A percentile compares a stretch with the other conserved stretches of the same genome.
These are phyloP conservation scores for Melieria picta DNA, from an alignment of 2,888 invertebrate species.

Conservation along the genomic window DNA sequence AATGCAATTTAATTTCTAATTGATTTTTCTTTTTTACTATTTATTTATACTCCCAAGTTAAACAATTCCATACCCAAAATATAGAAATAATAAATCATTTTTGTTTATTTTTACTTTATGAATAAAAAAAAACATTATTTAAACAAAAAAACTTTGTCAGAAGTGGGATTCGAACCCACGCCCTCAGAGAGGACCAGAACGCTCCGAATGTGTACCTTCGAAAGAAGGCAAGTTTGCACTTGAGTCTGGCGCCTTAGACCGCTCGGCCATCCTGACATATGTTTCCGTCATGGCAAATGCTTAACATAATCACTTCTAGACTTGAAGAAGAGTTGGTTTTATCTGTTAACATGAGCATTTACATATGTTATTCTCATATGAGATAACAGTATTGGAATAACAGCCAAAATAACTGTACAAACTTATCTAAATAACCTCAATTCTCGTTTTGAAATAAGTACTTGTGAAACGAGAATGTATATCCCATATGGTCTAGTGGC, in stretches of 20 bases:
- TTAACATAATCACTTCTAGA: not conserved
- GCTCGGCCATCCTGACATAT: constrained; percentile 48
- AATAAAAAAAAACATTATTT: constrained; percentile 15
- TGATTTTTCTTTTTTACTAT: too few relatives aligned
- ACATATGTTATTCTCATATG: not conserved
- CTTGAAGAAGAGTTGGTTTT: not conserved
- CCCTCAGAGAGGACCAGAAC: constrained; percentile 52
- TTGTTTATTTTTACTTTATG: not conserved
- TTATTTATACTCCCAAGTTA: too few relatives aligned
- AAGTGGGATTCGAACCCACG: constrained; percentile 55
- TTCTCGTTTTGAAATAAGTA: not conserved
- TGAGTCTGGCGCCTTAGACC: constrained; percentile 53
- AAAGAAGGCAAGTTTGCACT: constrained; percentile 34
- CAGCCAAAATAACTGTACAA: not conserved
- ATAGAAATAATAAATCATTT: not conserved
- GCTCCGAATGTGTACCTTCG: constrained; percentile 34
- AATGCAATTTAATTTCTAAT: too few relatives aligned
- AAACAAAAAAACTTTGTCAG: constrained; percentile 46
- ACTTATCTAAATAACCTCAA: not conserved
- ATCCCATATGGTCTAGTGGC: constrained; percentile 63
- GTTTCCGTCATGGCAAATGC: not conserved
- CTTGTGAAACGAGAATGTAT: not conserved
- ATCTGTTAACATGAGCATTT: too few relatives aligned
- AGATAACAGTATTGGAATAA: not conserved
- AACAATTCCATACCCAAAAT: too few relatives aligned